Evolutionary conservation across 2,888 invertebrate species (phyloP).

Genomic region (Cephonodes hylas): DNA sequence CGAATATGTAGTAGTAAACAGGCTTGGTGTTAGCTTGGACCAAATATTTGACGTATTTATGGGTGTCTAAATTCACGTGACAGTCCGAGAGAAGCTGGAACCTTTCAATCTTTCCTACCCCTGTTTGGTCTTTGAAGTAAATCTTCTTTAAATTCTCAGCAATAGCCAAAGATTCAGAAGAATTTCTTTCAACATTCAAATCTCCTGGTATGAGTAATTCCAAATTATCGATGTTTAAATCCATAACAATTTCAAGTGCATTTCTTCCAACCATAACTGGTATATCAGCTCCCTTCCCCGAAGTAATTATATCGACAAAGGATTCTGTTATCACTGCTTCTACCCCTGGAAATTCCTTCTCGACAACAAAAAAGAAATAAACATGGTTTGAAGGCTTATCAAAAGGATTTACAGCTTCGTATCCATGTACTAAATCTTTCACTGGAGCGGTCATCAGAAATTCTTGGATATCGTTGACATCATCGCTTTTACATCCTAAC

Average conservation of each 20-base stretch:
- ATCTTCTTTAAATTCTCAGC: conserved; percentile 51
- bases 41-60: conserved; percentile 62
- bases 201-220: conserved; percentile 58
- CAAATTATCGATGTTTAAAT: conserved; percentile 48
- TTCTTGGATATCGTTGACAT: conserved; percentile 60
- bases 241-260: conserved; percentile 49
- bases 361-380: conserved; percentile 52
- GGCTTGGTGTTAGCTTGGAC: conserved; percentile 59
- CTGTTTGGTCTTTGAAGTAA: conserved; percentile 55
- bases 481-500: conserved; percentile 59
- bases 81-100: conserved; percentile 59
- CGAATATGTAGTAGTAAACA: conserved; percentile 67
- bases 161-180: conserved; percentile 50
- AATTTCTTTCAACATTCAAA: conserved; percentile 52
- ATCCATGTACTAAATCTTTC: conserved; percentile 58
- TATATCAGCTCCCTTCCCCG: conserved; percentile 59
- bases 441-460: conserved; percentile 59
- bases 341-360: conserved; percentile 65
- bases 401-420: conserved; percentile 32
- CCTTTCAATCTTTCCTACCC: conserved; percentile 51
- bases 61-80: conserved; percentile 50
- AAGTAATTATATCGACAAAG: conserved; percentile 57
- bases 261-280: conserved; percentile 67
- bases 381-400: conserved; percentile 23
- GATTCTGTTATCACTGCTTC: conserved; percentile 61